phyloP scores from a whole-genome alignment of 2,888 invertebrate species.

The Colletes collaris region DNA sequence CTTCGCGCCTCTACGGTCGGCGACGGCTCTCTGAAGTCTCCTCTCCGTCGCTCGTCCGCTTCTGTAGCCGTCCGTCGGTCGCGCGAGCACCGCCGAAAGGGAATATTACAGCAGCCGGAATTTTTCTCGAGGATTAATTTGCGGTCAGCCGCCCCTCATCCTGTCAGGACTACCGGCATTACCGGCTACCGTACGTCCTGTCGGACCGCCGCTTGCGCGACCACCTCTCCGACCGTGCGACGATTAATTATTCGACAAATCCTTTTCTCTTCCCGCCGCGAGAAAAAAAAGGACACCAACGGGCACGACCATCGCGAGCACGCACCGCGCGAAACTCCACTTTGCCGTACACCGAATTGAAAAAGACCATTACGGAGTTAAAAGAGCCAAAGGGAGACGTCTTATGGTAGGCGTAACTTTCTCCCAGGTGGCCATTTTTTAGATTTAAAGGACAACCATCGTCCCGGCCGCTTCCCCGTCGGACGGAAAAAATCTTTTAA shows the following conservation, averaged over 20 bases:
- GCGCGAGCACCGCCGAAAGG: constrained; percentile 70
- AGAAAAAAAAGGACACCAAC: constrained; percentile 36
- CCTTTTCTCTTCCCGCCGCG: constrained; percentile 54
- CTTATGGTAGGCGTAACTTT: too few species aligned
- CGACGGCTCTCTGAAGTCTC: constrained; percentile 63
- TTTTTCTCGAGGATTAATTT: constrained; percentile 78
- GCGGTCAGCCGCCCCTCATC: constrained; percentile 70
- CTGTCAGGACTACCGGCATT: constrained; percentile 70
- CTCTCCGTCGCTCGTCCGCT: not conserved
- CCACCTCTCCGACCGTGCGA: constrained; percentile 61
- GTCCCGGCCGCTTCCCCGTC: too few species aligned
- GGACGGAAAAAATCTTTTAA: too few species aligned
- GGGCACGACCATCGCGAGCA: constrained; percentile 14
- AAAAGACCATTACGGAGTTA: too few species aligned
- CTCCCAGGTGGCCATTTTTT: too few species aligned
- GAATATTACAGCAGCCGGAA: constrained; percentile 74
- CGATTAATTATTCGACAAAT: constrained; percentile 72
- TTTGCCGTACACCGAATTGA: too few species aligned
- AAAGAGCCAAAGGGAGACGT: too few species aligned
- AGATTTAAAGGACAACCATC: too few species aligned
- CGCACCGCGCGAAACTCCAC: constrained; percentile 4
- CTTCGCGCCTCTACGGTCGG: constrained; percentile 67
- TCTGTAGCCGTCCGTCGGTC: constrained; percentile 15
- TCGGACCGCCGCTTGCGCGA: constrained; percentile 54
- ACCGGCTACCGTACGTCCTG: constrained; percentile 67